Evolutionary conservation across 1,140 invertebrate species (phyloP), one percentile per base, ranked within the genome.

Genomic region (Orussus abietinus): DNA sequence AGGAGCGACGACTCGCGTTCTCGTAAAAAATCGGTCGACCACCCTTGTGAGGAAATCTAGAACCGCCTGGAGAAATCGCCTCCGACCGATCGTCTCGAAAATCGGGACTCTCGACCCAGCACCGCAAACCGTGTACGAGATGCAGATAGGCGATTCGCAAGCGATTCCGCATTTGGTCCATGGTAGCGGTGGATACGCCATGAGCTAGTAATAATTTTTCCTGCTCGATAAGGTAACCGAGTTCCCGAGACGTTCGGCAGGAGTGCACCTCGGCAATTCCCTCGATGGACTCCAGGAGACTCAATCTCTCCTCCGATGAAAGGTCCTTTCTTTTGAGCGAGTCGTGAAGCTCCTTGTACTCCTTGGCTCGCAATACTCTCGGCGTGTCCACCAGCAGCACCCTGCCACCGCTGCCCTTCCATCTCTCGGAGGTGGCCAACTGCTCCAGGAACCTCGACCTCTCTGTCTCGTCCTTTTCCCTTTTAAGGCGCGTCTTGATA

Each of bases 361-460:
- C 75, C 18, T 75, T 69, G 3, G 80, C 81, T 47, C 75, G 72
- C 51, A 81, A 80, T 31, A 78, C 78, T 51, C 79, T 77, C 13
- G 80, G 38, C 1, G 81, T 82, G 33, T 84, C 80, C 71, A 84
- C 79, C 9, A 68, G 57, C 13, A 82, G 74, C 7, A 77, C 53
- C 38, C 75, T 68, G 9, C 76, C 75, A 21, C 77, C 76, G 3
- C 29, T 62, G 31, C 76, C 77, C 51, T 72, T 77, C 77, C 82
- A 82, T n/a, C 72, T 64, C 5, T 81, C 65, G 0, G 81, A 77
- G 42, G 72, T 77, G 0, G 80, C 78, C 42, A 82, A 76, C 53
- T 76, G 75, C 43, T 82, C 76, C 15, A 85, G 63, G 47, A 83
- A 80, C 25, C 73, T 66, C 25, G 79, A 62, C 41, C 80, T 75